phyloP scores from a whole-genome alignment of 2,888 invertebrate genomes.

The Chrysolina oricalcia region DNA sequence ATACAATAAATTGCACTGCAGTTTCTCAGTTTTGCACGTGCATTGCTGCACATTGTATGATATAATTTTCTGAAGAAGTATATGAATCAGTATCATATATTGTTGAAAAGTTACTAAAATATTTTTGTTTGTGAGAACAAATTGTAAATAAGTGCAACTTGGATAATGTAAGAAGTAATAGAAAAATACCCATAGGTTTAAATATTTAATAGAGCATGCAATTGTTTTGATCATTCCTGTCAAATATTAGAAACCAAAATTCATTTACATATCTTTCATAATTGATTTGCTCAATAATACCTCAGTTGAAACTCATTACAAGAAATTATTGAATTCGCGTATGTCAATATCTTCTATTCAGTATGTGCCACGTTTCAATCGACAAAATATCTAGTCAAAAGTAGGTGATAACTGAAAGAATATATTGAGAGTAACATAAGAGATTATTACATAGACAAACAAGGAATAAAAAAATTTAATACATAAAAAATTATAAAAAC shows the following conservation, averaged over 20 bases:
- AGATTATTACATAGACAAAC: too few species aligned
- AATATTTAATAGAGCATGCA: neutral
- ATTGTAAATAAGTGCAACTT: constrained; percentile 33
- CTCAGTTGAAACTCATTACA: too few species aligned
- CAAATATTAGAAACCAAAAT: neutral
- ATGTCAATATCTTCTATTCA: too few species aligned
- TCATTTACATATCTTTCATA: too few species aligned
- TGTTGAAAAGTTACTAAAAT: constrained; percentile 16
- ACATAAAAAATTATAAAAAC: too few species aligned
- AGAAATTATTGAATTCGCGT: too few species aligned
- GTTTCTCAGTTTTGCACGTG: neutral
- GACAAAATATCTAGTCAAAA: too few species aligned
- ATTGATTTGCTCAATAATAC: too few species aligned
- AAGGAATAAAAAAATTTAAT: too few species aligned
- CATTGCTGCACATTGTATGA: neutral
- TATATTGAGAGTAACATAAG: too few species aligned
- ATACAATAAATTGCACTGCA: neutral
- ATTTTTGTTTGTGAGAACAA: constrained; percentile 3
- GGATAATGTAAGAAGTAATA: constrained; percentile 33
- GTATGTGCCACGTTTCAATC: too few species aligned
- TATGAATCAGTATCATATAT: neutral
- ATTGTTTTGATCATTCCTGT: neutral
- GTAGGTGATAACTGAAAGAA: too few species aligned
- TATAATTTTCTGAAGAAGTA: neutral
- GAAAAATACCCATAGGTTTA: constrained; percentile 38